These are phyloP conservation scores for Calameuta idolon DNA, from an alignment of 2,888 invertebrate genomes.

Conservation along the genomic window DNA sequence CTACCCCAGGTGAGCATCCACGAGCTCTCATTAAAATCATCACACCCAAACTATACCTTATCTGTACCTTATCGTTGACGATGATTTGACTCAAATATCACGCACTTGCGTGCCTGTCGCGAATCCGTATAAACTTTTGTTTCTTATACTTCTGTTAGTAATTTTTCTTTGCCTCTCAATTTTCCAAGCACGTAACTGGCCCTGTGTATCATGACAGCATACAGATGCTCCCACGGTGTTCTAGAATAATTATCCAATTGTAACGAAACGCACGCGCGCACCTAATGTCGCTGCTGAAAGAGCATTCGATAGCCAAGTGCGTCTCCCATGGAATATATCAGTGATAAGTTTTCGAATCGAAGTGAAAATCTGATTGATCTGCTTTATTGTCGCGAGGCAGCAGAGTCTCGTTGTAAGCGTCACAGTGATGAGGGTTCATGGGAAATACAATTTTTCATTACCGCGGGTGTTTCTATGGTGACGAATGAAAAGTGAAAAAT, in stretches of 20 bases:
- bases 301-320: background rate
- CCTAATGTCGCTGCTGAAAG: background rate
- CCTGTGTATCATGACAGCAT: background rate
- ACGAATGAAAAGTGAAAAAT: background rate
- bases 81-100: background rate
- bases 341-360: background rate
- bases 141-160: background rate
- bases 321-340: background rate
- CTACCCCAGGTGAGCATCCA: slow-evolving; percentile 61
- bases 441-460: background rate
- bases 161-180: background rate
- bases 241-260: background rate
- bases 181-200: background rate
- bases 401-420: background rate
- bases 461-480: background rate
- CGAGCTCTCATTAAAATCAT: slow-evolving; percentile 19
- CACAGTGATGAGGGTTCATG: background rate
- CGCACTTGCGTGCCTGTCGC: background rate
- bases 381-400: background rate
- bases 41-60: background rate
- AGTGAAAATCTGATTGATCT: background rate
- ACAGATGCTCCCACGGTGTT: background rate
- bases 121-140: background rate
- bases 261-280: background rate
- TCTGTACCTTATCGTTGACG: background rate